Conservation (phyloP, 2,113 vertebrate genomes). For the Tringa solitaria region DNA sequence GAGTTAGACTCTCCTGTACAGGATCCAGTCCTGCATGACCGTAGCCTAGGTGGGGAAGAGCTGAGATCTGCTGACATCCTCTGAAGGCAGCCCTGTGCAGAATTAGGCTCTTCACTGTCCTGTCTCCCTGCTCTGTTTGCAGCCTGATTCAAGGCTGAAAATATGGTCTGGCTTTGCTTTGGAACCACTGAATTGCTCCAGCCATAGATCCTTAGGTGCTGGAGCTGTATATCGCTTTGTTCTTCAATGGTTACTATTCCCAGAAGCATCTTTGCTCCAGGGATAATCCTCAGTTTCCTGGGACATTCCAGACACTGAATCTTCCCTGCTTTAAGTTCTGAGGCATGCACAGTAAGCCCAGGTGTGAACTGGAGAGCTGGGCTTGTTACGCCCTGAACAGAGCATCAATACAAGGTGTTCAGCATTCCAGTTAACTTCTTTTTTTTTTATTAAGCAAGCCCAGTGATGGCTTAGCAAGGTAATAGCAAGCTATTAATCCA, state of each 20-base stretch:
- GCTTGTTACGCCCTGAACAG: not conserved
- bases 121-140: not conserved
- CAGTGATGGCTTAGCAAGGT: not conserved
- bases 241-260: not conserved
- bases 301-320: not conserved
- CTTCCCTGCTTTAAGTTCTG: not conserved
- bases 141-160: not conserved
- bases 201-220: not conserved
- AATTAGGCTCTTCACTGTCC: not conserved
- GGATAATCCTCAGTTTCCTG: not conserved
- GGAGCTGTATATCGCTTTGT: not conserved
- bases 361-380: not conserved
- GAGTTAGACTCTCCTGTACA: not conserved
- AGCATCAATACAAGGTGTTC: accelerated
- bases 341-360: not conserved
- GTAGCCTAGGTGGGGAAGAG: not conserved
- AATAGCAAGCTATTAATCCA: not conserved
- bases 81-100: not conserved
- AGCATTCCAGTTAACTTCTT: not conserved
- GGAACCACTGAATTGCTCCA: not conserved
- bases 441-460: not conserved
- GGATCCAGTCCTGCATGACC: not conserved
- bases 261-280: not conserved
- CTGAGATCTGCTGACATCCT: not conserved
- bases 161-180: not conserved